Base-by-base conservation (phyloP, 2,888 invertebrate species). In the Perithous albicinctus region DNA sequence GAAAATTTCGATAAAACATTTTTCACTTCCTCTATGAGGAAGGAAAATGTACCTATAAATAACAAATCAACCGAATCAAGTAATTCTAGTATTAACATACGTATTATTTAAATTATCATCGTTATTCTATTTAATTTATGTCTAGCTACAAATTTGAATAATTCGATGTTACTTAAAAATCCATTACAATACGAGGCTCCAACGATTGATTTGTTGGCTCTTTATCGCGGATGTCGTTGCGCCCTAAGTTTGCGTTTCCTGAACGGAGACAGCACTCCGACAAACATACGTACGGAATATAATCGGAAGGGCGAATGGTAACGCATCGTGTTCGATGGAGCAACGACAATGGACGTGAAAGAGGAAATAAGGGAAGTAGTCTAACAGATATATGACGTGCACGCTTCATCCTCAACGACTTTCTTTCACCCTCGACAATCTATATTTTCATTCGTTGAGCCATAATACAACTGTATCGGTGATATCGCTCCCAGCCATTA, bases 211-310 rank as follows among this genome's bases (percentile, higher is more conserved):
- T 85, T 73, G 78, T 80, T 51, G 78, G 46, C 20, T 69, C 63
- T 63, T 48, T n/a, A 20, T 84, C 86, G 84, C 83, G 86, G 84
- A 87, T 85, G 85, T 86, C 86, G 85, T 86, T 87, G 84, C 86
- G 85, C 85, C 86, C 86, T 86, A 89, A 88, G 86, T 88, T 89
- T 89, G 90, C 90, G 89, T 89, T 91, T 92, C 90, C 92, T 89
- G 90, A 85, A 78, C 87, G 87, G 86, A 89, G 89, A 87, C 87
- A 86, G 87, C 82, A 83, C 86, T 84, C 67, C 46, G 77, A 80
- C 73, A 76, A 74, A 81, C 74, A 74, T 48, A 69, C 66, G 81
- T 43, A 46, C 46, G 35, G 63, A 41, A 41, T 48, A 75, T 76
- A 67, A 82, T 72, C 41, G 63, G 29, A 67, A 78, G 61, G 73